phyloP scores from a whole-genome alignment of 2,888 invertebrate species.

The Diadegma fenestrale region DNA sequence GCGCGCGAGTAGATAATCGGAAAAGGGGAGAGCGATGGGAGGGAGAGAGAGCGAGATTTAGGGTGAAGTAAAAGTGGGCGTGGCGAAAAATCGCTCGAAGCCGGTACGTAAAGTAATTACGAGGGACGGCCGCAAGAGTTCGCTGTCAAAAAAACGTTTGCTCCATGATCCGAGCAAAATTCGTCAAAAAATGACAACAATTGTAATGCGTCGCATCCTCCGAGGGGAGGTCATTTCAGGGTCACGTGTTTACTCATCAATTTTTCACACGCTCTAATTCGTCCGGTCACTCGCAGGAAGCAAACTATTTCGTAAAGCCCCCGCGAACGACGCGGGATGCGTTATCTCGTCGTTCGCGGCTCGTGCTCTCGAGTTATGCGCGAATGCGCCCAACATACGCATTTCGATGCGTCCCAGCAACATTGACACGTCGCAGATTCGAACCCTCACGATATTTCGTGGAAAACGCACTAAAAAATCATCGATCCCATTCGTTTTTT shows the following conservation, averaged over 20 bases:
- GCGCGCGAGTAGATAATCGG: constrained; percentile 16
- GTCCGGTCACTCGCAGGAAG: constrained; percentile 70
- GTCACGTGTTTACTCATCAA: constrained; percentile 63
- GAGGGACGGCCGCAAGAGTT: constrained; percentile 5
- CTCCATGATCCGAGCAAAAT: neutral
- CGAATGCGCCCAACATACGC: neutral
- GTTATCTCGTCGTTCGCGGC: constrained; percentile 62
- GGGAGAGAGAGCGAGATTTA: neutral
- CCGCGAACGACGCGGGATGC: constrained; percentile 54
- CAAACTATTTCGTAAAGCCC: constrained; percentile 72
- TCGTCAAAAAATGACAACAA: neutral
- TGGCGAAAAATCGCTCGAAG: constrained; percentile 46
- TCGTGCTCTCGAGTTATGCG: constrained; percentile 58
- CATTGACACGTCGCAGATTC: neutral
- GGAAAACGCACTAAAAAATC: neutral
- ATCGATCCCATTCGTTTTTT: too few species aligned
- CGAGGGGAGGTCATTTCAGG: constrained; percentile 64
- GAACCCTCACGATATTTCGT: neutral
- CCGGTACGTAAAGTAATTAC: constrained; percentile 3
- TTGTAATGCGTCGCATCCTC: constrained; percentile 62
- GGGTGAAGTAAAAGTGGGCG: constrained; percentile 47
- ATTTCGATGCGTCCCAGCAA: constrained; percentile 31
- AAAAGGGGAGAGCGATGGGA: neutral
- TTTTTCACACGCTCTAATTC: constrained; percentile 74
- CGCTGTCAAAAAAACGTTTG: neutral